A percentile compares a stretch with the other conserved stretches of the same genome.
Evolutionary conservation across 2,797 vertebrate genomes (phyloP).

Genomic region (Galagoides demidoff): DNA sequence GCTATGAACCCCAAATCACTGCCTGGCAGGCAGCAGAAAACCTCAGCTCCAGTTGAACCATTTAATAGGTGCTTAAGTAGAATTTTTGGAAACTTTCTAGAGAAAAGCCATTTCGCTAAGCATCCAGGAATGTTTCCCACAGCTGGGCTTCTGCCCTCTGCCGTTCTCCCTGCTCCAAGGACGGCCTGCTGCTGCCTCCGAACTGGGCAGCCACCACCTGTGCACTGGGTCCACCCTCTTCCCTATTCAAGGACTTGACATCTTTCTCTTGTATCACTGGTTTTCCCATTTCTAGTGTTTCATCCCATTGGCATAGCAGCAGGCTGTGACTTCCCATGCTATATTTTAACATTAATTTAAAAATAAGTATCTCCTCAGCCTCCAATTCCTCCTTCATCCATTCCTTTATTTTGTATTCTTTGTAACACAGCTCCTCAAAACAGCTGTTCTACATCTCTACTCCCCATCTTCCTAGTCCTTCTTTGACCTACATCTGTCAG

Average conservation of each 20-base stretch:
- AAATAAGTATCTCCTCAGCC: neutral
- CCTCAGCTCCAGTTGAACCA: neutral
- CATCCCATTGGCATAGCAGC: neutral
- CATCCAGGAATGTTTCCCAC: neutral
- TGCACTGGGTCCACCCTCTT: neutral
- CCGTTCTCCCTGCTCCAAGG: neutral
- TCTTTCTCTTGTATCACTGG: neutral
- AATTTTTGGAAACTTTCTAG: slow-evolving; percentile 33
- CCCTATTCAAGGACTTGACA: neutral
- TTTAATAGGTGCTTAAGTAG: neutral
- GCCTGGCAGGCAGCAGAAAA: slow-evolving; percentile 2
- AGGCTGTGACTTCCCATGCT: neutral
- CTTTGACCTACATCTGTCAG: neutral
- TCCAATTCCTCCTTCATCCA: neutral
- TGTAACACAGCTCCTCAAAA: neutral
- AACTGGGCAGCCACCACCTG: neutral
- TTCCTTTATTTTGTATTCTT: slow-evolving; percentile 7
- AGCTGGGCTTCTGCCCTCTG: neutral
- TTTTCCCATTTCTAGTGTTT: neutral
- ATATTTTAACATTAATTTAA: slow-evolving; percentile 7
- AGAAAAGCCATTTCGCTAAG: slow-evolving; percentile 20
- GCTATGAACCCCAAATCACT: neutral
- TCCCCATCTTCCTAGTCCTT: neutral
- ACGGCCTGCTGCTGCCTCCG: too few species aligned
- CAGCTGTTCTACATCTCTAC: neutral